Evolutionary conservation across 2,113 vertebrate genomes (phyloP).

Genomic region (Strix aluco): DNA sequence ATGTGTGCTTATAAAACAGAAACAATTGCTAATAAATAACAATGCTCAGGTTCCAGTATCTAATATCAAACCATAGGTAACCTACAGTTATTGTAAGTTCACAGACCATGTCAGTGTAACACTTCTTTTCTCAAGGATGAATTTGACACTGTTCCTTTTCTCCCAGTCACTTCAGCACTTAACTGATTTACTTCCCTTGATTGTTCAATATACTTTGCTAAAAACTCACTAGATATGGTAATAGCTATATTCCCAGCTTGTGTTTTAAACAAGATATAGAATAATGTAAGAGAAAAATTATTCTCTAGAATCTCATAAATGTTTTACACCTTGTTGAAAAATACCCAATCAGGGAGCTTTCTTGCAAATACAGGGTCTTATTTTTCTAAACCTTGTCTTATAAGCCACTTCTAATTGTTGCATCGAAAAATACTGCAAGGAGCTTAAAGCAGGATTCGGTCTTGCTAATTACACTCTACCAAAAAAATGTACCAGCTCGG

Average conservation of each 20-base stretch:
- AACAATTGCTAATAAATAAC: background rate
- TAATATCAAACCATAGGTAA: background rate
- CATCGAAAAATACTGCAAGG: background rate
- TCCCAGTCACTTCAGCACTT: background rate
- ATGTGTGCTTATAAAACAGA: background rate
- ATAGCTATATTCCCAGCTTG: too few relatives aligned
- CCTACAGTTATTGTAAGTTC: background rate
- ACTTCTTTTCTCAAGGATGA: background rate
- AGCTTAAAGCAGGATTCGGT: background rate
- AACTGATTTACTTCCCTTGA: background rate
- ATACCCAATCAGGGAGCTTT: rapidly evolving
- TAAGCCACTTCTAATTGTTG: background rate
- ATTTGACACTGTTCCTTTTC: background rate
- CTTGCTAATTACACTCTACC: background rate
- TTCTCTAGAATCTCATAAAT: background rate
- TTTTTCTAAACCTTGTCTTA: background rate
- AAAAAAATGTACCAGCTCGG: background rate
- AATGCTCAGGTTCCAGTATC: background rate
- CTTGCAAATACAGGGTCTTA: background rate
- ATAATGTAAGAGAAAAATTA: background rate
- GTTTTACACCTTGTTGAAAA: background rate
- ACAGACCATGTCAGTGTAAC: background rate
- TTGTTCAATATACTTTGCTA: background rate
- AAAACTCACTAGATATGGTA: background rate
- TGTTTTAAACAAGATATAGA: background rate